phyloP scores from a whole-genome alignment of 2,113 vertebrate genomes.

The Myiagra hebetior region DNA sequence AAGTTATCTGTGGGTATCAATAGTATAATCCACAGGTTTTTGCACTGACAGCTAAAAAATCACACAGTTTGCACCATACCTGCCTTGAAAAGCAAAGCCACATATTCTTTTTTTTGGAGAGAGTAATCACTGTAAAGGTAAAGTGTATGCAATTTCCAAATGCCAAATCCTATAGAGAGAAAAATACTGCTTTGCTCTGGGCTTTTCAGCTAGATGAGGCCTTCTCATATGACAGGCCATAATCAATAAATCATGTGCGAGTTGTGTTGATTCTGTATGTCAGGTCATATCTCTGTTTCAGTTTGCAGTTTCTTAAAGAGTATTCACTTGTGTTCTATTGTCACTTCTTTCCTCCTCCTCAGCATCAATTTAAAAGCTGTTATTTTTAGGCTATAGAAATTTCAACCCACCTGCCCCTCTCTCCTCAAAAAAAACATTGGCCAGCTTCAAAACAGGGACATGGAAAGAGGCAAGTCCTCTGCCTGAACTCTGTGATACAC shows the following conservation, averaged over 20 bases:
- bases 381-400: conserved; percentile 43
- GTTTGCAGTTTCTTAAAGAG: conserved; percentile 11
- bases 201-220: conserved; percentile 13
- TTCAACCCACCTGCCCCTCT: neutral
- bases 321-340: conserved; percentile 16
- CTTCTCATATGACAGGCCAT: conserved; percentile 37
- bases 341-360: conserved; percentile 3
- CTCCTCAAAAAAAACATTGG: neutral
- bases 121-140: conserved; percentile 19
- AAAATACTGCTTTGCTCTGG: conserved; percentile 38
- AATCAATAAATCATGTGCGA: conserved; percentile 59
- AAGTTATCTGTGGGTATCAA: neutral
- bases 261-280: conserved; percentile 31
- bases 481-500: neutral
- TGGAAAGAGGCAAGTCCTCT: neutral
- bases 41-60: neutral
- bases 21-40: neutral
- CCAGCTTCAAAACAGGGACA: neutral
- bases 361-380: neutral
- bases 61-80: neutral
- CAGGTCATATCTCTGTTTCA: conserved; percentile 11
- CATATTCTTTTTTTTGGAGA: neutral
- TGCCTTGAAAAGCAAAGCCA: conserved; percentile 2
- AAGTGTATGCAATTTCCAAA: conserved; percentile 51
- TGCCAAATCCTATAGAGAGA: conserved; percentile 38